Conservation (phyloP, 2,797 vertebrate species). For the Spinibarbus caldwelli region DNA sequence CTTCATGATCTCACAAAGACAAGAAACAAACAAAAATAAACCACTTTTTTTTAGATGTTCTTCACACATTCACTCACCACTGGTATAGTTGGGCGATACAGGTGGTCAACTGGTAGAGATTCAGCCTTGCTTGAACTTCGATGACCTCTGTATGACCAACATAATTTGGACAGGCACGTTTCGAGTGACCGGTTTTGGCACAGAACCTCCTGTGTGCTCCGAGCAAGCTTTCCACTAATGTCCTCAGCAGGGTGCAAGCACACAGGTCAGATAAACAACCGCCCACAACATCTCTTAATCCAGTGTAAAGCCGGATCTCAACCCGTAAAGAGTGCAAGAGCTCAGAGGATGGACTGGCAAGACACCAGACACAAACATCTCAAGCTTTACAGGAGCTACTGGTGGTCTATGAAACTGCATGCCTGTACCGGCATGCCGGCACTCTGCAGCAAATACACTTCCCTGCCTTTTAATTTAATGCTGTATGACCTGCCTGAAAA, state of each 20-base stretch:
- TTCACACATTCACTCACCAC: no score
- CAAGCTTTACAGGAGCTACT: neutral
- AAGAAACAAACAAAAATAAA: neutral
- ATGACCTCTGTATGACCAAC: neutral
- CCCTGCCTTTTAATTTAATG: neutral
- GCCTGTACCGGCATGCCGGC: slow-evolving; percentile 65
- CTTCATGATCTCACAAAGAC: neutral
- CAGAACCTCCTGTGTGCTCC: neutral
- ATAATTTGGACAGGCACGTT: neutral
- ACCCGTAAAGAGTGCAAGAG: slow-evolving; percentile 8
- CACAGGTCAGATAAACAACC: slow-evolving; percentile 48
- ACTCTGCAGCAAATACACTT: slow-evolving; percentile 63
- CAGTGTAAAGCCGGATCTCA: slow-evolving; percentile 19
- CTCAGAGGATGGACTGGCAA: neutral
- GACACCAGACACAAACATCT: slow-evolving; percentile 7
- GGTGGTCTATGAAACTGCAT: neutral
- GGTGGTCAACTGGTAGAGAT: neutral
- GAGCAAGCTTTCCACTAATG: neutral
- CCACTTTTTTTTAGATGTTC: neutral
- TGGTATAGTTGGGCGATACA: neutral
- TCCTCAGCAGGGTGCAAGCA: slow-evolving; percentile 8
- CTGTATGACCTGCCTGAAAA: no score
- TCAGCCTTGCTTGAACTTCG: neutral
- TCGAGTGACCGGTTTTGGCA: neutral
- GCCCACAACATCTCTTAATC: slow-evolving; percentile 51